phyloP scores from a whole-genome alignment of 2,888 invertebrate species.

The Pherbina coryleti region DNA sequence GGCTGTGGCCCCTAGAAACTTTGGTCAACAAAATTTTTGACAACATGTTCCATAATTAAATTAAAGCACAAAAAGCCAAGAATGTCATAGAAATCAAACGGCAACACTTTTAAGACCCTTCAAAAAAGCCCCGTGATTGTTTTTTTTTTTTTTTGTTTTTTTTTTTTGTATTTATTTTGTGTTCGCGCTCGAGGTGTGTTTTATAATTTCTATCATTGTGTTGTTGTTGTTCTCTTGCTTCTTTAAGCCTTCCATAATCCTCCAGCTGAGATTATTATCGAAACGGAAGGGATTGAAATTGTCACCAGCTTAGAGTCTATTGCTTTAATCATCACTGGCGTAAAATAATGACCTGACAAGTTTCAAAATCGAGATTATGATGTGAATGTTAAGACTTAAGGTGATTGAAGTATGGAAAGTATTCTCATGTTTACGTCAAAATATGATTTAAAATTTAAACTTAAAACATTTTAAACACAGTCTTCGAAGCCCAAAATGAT shows the following conservation, averaged over 20 bases:
- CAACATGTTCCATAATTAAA: constrained; percentile 9
- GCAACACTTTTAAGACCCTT: constrained; percentile 25
- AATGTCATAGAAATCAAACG: constrained; percentile 22
- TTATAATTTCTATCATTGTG: not conserved
- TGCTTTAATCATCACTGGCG: not conserved
- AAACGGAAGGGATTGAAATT: constrained; percentile 8
- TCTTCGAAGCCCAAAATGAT: too few relatives aligned
- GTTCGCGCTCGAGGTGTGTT: constrained; percentile 3
- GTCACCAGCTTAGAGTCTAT: not conserved
- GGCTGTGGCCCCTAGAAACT: not conserved
- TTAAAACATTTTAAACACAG: too few relatives aligned
- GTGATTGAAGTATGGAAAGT: not conserved
- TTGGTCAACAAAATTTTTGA: not conserved
- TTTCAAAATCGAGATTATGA: not conserved
- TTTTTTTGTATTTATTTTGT: not conserved
- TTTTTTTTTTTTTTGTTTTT: not conserved
- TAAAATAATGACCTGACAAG: constrained; percentile 20
- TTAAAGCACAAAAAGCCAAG: constrained; percentile 22
- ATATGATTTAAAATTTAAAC: too few relatives aligned
- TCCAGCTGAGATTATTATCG: not conserved
- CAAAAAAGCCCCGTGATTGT: not conserved
- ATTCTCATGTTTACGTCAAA: too few relatives aligned
- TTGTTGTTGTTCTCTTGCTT: not conserved
- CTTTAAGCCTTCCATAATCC: constrained; percentile 12
- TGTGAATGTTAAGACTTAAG: not conserved